These are phyloP conservation scores for Phymatocera aterrima DNA, from an alignment of 2,888 invertebrate species.

Conservation along the genomic window DNA sequence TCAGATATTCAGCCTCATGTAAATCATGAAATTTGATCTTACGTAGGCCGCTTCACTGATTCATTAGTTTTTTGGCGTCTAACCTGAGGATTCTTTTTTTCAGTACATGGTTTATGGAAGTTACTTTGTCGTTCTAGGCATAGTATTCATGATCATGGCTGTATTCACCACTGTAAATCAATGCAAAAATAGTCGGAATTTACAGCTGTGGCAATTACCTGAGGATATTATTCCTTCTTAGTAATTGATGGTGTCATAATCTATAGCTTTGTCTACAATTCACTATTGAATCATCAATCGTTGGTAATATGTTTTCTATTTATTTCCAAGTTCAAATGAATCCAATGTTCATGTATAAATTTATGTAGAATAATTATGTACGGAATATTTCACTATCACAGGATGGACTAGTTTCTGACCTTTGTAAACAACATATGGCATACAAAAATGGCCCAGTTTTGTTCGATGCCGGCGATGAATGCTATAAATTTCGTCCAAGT, in stretches of 20 bases:
- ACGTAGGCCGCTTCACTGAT: conserved; percentile 34
- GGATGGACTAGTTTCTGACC: too few species aligned
- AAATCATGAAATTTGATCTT: conserved; percentile 4
- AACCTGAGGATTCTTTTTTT: conserved; percentile 53
- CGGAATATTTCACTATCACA: too few species aligned
- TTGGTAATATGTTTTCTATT: background rate
- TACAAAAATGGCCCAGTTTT: too few species aligned
- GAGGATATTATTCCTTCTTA: conserved; percentile 3
- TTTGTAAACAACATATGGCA: too few species aligned
- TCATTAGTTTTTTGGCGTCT: background rate
- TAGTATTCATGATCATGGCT: conserved; percentile 77
- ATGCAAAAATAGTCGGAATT: conserved; percentile 47
- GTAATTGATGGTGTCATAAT: background rate
- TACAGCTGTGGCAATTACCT: conserved; percentile 47
- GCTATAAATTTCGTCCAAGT: too few species aligned
- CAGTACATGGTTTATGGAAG: conserved; percentile 85
- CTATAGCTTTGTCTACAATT: background rate
- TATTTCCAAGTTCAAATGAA: background rate
- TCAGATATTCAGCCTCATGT: background rate
- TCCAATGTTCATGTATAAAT: too few species aligned
- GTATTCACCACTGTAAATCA: conserved; percentile 60
- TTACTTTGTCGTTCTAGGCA: conserved; percentile 81
- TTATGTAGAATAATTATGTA: too few species aligned
- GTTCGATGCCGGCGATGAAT: too few species aligned
- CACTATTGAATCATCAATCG: conserved; percentile 1